Conservation (phyloP, 2,888 invertebrate genomes). For the Halocaridina rubra region DNA sequence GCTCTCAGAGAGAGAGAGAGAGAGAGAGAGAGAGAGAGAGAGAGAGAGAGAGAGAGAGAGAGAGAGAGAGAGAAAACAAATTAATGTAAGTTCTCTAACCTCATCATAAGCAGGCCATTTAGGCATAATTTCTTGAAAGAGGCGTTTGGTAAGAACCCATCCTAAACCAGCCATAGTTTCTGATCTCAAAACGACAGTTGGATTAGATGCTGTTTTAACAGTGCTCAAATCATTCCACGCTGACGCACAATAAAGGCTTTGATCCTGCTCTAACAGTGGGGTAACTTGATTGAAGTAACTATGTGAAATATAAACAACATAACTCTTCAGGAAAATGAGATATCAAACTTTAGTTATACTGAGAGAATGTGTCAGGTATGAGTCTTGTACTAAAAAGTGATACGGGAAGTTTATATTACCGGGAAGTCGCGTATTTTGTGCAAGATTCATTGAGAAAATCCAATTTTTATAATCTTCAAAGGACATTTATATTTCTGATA, state of each 20-base stretch:
- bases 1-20: background rate
- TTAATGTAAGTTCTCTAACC: no score
- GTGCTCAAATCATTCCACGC: conserved; percentile 67
- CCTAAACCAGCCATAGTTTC: conserved; percentile 61
- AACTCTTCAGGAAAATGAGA: no score
- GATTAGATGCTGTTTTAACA: background rate
- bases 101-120: conserved; percentile 40
- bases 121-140: conserved; percentile 39
- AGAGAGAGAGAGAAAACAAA: background rate
- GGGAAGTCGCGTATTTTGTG: no score
- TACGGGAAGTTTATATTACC: no score
- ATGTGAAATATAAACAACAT: no score
- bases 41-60: background rate
- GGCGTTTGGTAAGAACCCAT: conserved; percentile 41
- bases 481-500: no score
- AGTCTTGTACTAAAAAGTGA: no score
- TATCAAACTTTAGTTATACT: no score
- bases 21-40: background rate
- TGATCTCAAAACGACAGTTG: conserved; percentile 33
- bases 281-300: conserved; percentile 69
- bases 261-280: conserved; percentile 67
- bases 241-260: conserved; percentile 67
- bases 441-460: no score
- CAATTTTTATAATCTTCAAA: no score
- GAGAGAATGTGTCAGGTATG: background rate